Evolutionary conservation across 1,140 invertebrate species (phyloP), one percentile per base, ranked within the genome.

Genomic region (Lepidotrigona ventralis): DNA sequence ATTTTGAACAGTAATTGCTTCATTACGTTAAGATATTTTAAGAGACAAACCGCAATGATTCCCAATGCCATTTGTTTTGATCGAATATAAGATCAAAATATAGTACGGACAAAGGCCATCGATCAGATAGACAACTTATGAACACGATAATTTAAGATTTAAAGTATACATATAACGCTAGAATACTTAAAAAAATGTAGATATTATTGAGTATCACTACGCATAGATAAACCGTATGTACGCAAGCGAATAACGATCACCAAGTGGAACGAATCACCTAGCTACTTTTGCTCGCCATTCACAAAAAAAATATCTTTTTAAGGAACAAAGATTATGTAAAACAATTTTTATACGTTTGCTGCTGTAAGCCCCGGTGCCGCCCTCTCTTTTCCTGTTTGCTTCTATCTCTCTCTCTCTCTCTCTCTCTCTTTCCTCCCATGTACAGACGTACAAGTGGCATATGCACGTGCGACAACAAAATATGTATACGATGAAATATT

Each of bases 21-120:
- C 26, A 19, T 1, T 51, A n/a, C 21, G 17, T 17, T 21, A 33
- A 60, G n/a, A 39, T 73, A 60, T 80, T 17, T 64, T 53, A 54
- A 60, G 58, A 29, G 58, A 29, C n/a, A 58, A 64, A 73, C 23
- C 14, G 19, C 26, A 71, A 64, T 58, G 19, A n/a, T 75, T 53
- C 15, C 19, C 21, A 83, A 78, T 75, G 81, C 64, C 81, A 78
- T 83, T 83, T 71, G 63, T 78, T 39, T 69, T 70, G 75, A 78
- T 83, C 23, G 17, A 56, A 26, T 70, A 17, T 71, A 33, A 51
- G 54, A 53, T 78, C 58, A 54, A 78, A 58, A 51, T 39, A 33
- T 29, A 60, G 9, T 51, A 71, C 54, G 64, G 39, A 70, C 21
- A 69, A 83, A 78, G 23, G 54, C 66, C 39, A 83, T 63, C 66